Base-by-base conservation (phyloP, 2,888 invertebrate genomes). In the Catotricha subobsoleta region DNA sequence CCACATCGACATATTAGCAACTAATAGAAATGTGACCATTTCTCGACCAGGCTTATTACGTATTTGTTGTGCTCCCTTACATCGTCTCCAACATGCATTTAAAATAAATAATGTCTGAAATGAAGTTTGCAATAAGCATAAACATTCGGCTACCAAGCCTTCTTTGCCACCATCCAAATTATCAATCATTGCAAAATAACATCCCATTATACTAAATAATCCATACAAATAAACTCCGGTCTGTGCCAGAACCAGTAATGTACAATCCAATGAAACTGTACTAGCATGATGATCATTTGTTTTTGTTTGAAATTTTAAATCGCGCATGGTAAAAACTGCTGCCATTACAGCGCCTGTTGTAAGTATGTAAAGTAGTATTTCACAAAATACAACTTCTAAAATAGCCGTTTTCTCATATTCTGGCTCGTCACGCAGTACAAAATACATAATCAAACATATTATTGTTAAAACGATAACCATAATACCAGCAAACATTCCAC, bases 181-280 rank as follows among this genome's bases (percentile, higher is more conserved):
- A 2, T 57, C 56, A 3, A 58, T 54, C 40, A 59, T 57, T 29
- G 60, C 55, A 44, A 79, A 76, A 50, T 60, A 60, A 40, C 62
- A 61, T 15, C 62, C 84, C 48, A 88, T 79, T 44, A 88, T 76
- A 49, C 84, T 82, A 59, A 90, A 86, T 66, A 86, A 78, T 51
- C 82, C 80, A 60, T 86, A 87, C 25, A 88, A 72, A 59, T 83
- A 86, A 56, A 88, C 80, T 16, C 91, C 91, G 0, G 82, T 78
- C 58, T 91, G 86, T 1, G 90, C 88, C 41, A 88, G 74, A 15
- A 90, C 75, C 41, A 92, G 65, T 2, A 92, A 66, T 2, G 81
- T 80, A 44, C 80, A 82, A 54, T 88, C 87, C 49, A 88, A 46
- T 19, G 56, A 53, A 54, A 63, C 59, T 6, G 61, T 60, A 33